A percentile compares a stretch with the other conserved stretches of the same genome.
phyloP scores from a whole-genome alignment of 2,888 invertebrate species.

The Rotaria socialis region DNA sequence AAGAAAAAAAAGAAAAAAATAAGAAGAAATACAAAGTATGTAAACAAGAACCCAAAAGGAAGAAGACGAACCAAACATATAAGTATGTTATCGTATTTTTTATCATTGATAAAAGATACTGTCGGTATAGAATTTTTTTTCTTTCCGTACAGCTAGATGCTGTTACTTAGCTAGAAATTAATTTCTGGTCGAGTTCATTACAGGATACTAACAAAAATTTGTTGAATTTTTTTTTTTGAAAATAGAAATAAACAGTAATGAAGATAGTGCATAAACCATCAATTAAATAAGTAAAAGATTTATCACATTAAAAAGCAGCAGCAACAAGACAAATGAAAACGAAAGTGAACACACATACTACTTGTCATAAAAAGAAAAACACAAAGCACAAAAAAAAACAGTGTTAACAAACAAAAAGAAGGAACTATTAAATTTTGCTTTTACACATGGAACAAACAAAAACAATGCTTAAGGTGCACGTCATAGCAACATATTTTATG shows the following conservation, averaged over 20 bases:
- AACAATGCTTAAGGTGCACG: neutral
- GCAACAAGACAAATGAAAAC: neutral
- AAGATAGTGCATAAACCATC: neutral
- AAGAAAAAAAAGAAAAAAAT: neutral
- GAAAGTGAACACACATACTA: neutral
- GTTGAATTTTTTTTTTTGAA: neutral
- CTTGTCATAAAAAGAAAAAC: neutral
- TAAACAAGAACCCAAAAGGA: neutral
- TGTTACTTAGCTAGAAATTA: too few relatives aligned
- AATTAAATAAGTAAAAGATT: neutral
- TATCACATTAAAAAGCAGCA: conserved; percentile 1
- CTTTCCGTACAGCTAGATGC: neutral
- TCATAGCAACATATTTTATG: neutral
- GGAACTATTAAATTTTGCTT: neutral
- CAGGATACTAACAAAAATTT: neutral
- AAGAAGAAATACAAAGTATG: neutral
- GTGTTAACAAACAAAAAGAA: neutral
- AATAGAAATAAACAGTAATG: neutral
- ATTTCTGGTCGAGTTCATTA: neutral
- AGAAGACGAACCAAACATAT: neutral
- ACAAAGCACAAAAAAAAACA: neutral
- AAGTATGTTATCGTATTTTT: neutral
- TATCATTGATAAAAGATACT: neutral
- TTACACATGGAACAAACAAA: neutral
- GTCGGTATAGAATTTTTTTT: neutral